Conservation (phyloP, 2,888 invertebrate species). For the Tholera decimalis region DNA sequence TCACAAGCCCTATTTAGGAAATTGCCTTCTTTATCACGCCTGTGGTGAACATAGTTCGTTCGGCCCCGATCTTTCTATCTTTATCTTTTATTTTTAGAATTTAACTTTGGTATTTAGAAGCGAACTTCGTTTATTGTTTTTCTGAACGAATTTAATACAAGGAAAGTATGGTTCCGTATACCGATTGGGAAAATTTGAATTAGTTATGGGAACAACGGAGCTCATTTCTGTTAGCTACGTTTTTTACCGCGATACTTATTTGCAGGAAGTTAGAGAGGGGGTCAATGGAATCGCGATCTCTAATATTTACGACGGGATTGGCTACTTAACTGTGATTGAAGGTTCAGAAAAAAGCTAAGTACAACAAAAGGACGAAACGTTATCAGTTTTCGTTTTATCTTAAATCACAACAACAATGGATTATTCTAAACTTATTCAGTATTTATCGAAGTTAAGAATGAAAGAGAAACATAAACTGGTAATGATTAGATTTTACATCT, state of each 20-base stretch:
- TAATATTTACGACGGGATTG: slow-evolving; percentile 62
- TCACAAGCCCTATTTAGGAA: slow-evolving; percentile 87
- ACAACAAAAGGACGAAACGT: slow-evolving; percentile 51
- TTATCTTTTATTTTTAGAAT: slow-evolving; percentile 69
- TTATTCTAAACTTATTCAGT: slow-evolving; percentile 52
- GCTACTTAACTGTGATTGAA: slow-evolving; percentile 64
- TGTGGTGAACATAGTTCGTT: slow-evolving; percentile 79
- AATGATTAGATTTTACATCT: slow-evolving; percentile 31
- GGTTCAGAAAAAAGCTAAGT: slow-evolving; percentile 53
- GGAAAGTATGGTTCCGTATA: slow-evolving; percentile 48
- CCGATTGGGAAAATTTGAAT: slow-evolving; percentile 59
- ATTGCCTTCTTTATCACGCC: slow-evolving; percentile 86
- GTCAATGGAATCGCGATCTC: slow-evolving; percentile 59
- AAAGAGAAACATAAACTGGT: slow-evolving; percentile 48
- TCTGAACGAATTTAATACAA: slow-evolving; percentile 66
- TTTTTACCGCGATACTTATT: slow-evolving; percentile 61
- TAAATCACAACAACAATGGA: slow-evolving; percentile 42
- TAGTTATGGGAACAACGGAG: slow-evolving; percentile 58
- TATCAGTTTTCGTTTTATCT: slow-evolving; percentile 55
- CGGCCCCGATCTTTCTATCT: slow-evolving; percentile 70
- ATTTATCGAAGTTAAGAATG: slow-evolving; percentile 49
- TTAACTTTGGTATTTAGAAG: slow-evolving; percentile 72
- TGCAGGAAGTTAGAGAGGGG: slow-evolving; percentile 56
- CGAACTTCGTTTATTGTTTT: slow-evolving; percentile 61
- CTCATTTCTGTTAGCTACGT: slow-evolving; percentile 58